phyloP scores from a whole-genome alignment of 2,113 vertebrate genomes.

The Phalacrocorax pelagicus region DNA sequence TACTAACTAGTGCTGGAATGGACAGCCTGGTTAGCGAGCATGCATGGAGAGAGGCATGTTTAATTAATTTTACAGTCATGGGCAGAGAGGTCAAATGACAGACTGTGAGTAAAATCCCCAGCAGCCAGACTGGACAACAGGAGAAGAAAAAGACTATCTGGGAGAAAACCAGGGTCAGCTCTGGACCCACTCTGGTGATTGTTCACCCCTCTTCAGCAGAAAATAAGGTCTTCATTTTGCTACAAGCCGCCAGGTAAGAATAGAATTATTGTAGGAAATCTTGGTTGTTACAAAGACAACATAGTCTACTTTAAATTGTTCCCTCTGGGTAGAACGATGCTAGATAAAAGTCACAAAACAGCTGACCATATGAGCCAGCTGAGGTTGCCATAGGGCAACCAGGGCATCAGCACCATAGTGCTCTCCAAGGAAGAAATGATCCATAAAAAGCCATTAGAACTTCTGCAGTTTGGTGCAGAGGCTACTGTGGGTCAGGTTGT shows the following conservation, averaged over 20 bases:
- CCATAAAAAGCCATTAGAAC: neutral
- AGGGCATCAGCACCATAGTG: neutral
- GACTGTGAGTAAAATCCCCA: neutral
- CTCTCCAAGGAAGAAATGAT: neutral
- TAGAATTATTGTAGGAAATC: neutral
- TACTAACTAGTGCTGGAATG: neutral
- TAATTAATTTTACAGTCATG: constrained; percentile 4
- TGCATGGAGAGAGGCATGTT: neutral
- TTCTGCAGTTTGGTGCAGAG: neutral
- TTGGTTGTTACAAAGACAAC: neutral
- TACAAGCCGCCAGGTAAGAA: neutral
- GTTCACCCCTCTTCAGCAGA: neutral
- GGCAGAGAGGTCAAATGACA: constrained; percentile 24
- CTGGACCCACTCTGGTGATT: neutral
- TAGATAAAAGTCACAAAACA: neutral
- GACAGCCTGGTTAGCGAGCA: neutral
- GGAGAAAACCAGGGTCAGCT: neutral
- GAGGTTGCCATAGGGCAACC: neutral
- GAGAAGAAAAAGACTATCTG: neutral
- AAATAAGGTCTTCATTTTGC: neutral
- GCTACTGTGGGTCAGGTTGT: neutral
- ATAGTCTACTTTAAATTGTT: neutral
- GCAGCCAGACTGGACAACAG: neutral
- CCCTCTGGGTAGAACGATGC: neutral
- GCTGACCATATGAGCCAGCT: neutral